Evolutionary conservation across 2,797 vertebrate genomes (phyloP), one percentile per base, ranked within the genome.

Genomic region (Epinephelus coioides): DNA sequence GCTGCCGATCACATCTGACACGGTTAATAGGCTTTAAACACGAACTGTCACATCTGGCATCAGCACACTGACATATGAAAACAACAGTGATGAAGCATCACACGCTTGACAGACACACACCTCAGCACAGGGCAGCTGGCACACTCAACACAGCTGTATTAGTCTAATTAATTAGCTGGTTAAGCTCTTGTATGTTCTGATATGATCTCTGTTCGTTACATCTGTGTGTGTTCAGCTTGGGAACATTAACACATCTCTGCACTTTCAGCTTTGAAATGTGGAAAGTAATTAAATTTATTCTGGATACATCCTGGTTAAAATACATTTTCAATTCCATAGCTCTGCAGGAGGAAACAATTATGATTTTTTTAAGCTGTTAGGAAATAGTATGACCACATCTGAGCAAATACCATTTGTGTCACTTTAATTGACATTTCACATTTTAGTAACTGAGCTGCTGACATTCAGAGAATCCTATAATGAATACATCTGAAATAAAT

Each of bases 1-100:
- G 78, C 78, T 60, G 64, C 64, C 30, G 30, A 82, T 86, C 78
- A 86, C 67, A 53, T 80, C 78, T 74, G 86, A 89, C 87, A 82
- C 67, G 0, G 76, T 83, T 92, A 91, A 92, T 89, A 63, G 82
- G 91, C 76, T 85, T 90, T 88, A 86, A 89, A 88, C 73, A 14
- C 84, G 34, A 40, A 69, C 71, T 71, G 89, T 85, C 89, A 84
- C 81, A 80, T 91, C 89, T 89, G 88, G 78, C 79, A 69, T 43
- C 71, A 25, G 30, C 56, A 27, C 47, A 2, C 57, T 76, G 54
- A 86, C 81, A 79, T 70, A 75, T 83, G 82, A 88, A 81, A 47
- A 62, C 79, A 80, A 44, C 86, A 61, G 65, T 68, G 84, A 74
- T 79, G 72, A 79, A 73, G 83, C 6, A 8, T 19, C 43, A 30